These are phyloP conservation scores for Bradypodion ventrale DNA, from an alignment of 2,797 vertebrate species.

Conservation along the genomic window DNA sequence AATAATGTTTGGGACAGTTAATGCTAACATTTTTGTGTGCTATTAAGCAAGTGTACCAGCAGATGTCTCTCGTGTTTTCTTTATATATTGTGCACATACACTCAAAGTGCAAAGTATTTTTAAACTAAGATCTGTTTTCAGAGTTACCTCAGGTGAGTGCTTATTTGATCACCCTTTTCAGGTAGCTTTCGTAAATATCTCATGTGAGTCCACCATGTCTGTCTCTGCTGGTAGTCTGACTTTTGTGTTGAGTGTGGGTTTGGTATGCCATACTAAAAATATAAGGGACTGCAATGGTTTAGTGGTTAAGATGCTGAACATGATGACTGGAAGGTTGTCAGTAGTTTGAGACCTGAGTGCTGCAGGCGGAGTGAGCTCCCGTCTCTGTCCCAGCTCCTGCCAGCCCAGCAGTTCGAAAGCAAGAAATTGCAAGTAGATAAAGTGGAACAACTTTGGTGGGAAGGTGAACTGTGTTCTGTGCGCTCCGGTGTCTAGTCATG, in stretches of 20 bases:
- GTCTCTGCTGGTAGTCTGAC: background rate
- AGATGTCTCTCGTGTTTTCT: background rate
- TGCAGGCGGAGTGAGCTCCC: too few relatives aligned
- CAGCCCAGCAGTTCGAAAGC: too few relatives aligned
- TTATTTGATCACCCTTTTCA: background rate
- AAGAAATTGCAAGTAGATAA: too few relatives aligned
- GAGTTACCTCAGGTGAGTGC: background rate
- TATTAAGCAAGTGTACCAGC: background rate
- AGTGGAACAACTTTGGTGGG: too few relatives aligned
- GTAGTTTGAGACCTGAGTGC: too few relatives aligned
- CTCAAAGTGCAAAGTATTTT: background rate
- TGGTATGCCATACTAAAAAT: background rate
- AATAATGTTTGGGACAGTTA: background rate
- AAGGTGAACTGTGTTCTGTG: too few relatives aligned
- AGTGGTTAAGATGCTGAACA: too few relatives aligned
- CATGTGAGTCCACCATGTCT: constrained; percentile 8
- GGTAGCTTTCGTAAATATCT: constrained; percentile 6
- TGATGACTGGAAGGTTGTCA: too few relatives aligned
- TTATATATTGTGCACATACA: too few relatives aligned
- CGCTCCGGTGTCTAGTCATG: too few relatives aligned
- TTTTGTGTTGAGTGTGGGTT: background rate
- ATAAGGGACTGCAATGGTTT: too few relatives aligned
- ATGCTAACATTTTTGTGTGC: background rate
- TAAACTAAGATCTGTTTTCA: background rate
- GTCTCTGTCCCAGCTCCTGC: too few relatives aligned